Percentiles rank a stretch among this genome's conserved stretches.
phyloP scores from a whole-genome alignment of 2,888 invertebrate genomes.

The Tolmerus cingulatus region DNA sequence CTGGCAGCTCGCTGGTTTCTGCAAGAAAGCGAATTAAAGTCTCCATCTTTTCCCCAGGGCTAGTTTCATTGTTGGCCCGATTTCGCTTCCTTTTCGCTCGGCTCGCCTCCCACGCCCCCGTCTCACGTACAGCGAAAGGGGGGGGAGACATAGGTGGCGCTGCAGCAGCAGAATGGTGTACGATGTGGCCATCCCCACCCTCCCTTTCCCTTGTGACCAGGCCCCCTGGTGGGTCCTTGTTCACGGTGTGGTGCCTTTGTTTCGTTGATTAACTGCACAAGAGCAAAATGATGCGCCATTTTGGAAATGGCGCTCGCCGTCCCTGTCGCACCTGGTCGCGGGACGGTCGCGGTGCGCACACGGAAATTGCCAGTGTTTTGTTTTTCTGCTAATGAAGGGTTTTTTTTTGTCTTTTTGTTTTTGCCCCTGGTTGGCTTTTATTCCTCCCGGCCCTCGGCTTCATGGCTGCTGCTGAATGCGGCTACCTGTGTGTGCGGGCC shows the following conservation, averaged over 20 bases:
- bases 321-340: background rate
- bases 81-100: slow-evolving; percentile 26
- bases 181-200: background rate
- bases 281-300: slow-evolving; percentile 44
- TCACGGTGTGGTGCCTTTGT: slow-evolving; percentile 39
- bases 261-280: slow-evolving; percentile 42
- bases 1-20: background rate
- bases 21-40: slow-evolving; percentile 39
- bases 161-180: background rate
- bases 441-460: background rate
- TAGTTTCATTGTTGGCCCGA: slow-evolving; percentile 31
- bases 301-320: slow-evolving; percentile 25
- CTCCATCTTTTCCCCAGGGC: slow-evolving; percentile 40
- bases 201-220: background rate
- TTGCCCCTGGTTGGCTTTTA: background rate
- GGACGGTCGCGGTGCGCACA: background rate
- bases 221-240: background rate
- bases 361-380: slow-evolving; percentile 37
- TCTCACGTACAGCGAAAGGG: background rate
- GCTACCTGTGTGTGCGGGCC: slow-evolving; percentile 6
- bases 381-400: slow-evolving; percentile 42
- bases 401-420: slow-evolving; percentile 37
- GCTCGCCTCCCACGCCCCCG: background rate
- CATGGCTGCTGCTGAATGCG: slow-evolving; percentile 27
- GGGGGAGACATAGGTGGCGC: background rate